phyloP scores from a whole-genome alignment of 2,888 invertebrate genomes.

The Camponotus fellah region DNA sequence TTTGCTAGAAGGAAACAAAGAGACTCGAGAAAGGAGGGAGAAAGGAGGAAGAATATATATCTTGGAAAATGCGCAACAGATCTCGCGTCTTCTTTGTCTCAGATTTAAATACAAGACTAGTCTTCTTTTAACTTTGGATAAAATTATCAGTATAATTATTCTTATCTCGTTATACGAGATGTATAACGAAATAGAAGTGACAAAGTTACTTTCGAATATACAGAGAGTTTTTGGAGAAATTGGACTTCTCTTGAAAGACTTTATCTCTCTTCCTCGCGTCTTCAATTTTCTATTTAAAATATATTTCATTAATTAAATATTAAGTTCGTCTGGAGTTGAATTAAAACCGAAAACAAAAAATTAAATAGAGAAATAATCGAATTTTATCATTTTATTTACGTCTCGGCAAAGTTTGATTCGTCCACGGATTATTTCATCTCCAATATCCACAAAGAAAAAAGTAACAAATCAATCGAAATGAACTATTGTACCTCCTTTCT shows the following conservation, averaged over 20 bases:
- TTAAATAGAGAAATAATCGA: not conserved
- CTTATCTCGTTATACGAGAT: not conserved
- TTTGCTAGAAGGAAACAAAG: slow-evolving; percentile 29
- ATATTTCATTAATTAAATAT: not conserved
- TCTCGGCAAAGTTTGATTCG: not conserved
- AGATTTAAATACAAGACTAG: not conserved
- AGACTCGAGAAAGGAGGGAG: not conserved
- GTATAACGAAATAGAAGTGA: not conserved
- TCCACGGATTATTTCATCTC: not conserved
- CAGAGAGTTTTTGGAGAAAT: slow-evolving; percentile 8
- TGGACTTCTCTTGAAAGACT: not conserved
- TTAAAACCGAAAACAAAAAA: not conserved
- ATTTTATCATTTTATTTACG: not conserved
- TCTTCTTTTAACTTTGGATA: not conserved
- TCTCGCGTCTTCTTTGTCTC: not conserved
- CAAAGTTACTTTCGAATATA: slow-evolving; percentile 2
- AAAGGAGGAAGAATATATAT: not conserved
- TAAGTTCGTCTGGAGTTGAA: not conserved
- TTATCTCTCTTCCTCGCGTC: not conserved
- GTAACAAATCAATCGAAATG: not conserved
- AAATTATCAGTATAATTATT: slow-evolving; percentile 24
- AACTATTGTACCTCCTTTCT: not conserved
- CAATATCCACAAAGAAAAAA: not conserved
- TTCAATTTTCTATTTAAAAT: slow-evolving; percentile 1
- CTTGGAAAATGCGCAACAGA: slow-evolving; percentile 14